phyloP scores from a whole-genome alignment of 2,888 invertebrate genomes.

The Hirtodrosophila duncani region DNA sequence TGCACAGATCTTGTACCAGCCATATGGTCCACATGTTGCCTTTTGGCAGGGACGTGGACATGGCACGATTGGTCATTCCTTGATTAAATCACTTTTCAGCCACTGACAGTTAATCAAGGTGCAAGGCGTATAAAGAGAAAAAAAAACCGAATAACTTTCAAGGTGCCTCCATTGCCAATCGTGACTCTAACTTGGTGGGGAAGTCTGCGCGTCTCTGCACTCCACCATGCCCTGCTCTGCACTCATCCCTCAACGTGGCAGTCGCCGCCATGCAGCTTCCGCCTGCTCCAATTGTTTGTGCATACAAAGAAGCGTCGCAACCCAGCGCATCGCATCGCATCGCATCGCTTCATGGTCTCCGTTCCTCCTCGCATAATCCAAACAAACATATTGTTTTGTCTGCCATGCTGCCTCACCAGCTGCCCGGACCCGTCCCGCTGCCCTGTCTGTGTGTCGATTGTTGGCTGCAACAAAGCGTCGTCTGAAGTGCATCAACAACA shows the following conservation, averaged over 20 bases:
- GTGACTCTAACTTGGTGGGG: constrained; percentile 40
- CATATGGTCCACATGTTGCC: constrained; percentile 61
- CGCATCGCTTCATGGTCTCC: constrained; percentile 24
- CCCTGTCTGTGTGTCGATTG: constrained; percentile 64
- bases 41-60: constrained; percentile 1
- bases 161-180: constrained; percentile 48
- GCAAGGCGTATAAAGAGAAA: constrained; percentile 10
- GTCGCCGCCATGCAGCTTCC: constrained; percentile 61
- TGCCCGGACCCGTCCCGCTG: not conserved
- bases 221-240: not conserved
- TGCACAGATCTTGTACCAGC: constrained; percentile 3
- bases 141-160: constrained; percentile 45
- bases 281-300: constrained; percentile 72
- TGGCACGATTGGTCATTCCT: constrained; percentile 33
- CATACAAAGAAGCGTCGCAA: constrained; percentile 67
- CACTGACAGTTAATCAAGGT: constrained; percentile 73
- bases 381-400: constrained; percentile 73
- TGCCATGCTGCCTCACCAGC: constrained; percentile 33
- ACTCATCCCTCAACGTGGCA: constrained; percentile 1
- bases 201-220: too few species aligned
- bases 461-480: constrained; percentile 62
- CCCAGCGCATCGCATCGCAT: constrained; percentile 34
- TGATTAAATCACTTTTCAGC: constrained; percentile 73
- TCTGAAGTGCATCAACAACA: constrained; percentile 58
- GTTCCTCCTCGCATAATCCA: too few species aligned